These are phyloP conservation scores for Nephrocerus scutellatus DNA, from an alignment of 2,888 invertebrate genomes.

Conservation along the genomic window DNA sequence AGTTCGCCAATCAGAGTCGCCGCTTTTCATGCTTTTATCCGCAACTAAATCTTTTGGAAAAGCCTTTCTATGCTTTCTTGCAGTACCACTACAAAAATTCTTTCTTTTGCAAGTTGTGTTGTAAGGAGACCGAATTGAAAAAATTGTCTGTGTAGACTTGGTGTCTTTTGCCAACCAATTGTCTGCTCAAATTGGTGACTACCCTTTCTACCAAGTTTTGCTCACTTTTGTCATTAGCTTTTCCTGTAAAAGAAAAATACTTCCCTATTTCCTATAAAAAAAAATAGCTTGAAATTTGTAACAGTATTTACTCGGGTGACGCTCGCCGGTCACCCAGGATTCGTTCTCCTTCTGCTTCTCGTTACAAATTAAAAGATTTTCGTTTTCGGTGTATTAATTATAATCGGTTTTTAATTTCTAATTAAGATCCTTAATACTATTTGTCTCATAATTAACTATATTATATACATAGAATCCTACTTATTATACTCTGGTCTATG, in stretches of 20 bases:
- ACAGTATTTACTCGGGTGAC: no score
- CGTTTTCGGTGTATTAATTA: no score
- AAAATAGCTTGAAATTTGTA: conserved; percentile 1
- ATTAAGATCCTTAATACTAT: no score
- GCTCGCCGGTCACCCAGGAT: no score
- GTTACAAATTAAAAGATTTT: no score
- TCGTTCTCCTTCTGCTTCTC: no score
- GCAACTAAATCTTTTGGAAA: conserved; percentile 1
- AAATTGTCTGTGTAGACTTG: background rate
- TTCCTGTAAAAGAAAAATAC: background rate
- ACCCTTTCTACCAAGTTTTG: background rate
- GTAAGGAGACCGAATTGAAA: background rate
- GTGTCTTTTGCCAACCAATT: conserved; percentile 2
- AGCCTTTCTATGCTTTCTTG: background rate
- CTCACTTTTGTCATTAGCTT: conserved; percentile 3
- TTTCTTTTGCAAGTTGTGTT: conserved; percentile 1
- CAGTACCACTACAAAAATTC: conserved; percentile 1
- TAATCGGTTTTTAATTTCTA: no score
- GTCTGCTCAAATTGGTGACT: conserved; percentile 2
- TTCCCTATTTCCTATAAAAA: conserved; percentile 2
- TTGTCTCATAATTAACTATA: no score
- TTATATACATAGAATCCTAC: no score
- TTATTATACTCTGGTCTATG: no score
- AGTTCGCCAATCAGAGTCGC: background rate
- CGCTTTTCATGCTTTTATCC: background rate